phyloP scores from a whole-genome alignment of 2,797 vertebrate species.

The Chaetophractus vellerosus region DNA sequence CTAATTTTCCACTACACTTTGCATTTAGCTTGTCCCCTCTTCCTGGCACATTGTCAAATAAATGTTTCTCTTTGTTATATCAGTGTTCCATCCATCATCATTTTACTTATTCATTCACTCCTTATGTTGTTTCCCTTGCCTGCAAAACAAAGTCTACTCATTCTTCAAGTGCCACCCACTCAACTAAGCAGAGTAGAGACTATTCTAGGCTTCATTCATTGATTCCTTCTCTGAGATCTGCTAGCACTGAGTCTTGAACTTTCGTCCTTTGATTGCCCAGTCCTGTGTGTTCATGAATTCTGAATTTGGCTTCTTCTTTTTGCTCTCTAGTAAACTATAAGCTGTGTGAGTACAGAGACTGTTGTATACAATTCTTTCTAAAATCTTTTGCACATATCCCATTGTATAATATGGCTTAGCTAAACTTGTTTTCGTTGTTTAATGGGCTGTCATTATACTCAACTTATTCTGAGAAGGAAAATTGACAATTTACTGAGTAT shows the following conservation, averaged over 20 bases:
- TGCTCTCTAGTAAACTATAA: neutral
- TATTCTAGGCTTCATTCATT: neutral
- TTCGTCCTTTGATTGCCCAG: neutral
- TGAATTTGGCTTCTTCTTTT: neutral
- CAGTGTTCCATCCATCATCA: neutral
- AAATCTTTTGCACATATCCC: neutral
- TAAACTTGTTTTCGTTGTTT: neutral
- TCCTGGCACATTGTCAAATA: neutral
- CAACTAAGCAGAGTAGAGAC: neutral
- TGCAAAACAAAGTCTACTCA: conserved; percentile 17
- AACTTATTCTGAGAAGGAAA: neutral
- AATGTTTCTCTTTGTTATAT: neutral
- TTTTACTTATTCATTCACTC: conserved; percentile 25
- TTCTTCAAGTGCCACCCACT: conserved; percentile 26
- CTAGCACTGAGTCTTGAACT: neutral
- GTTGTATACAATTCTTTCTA: conserved; percentile 32
- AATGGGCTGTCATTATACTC: neutral
- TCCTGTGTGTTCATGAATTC: neutral
- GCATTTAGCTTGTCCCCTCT: neutral
- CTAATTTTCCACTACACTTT: neutral
- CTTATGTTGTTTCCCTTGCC: conserved; percentile 24
- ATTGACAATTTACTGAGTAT: neutral
- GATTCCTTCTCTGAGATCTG: neutral
- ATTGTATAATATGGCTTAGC: neutral
- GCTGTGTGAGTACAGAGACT: neutral